Base-by-base conservation (phyloP, 2,113 vertebrate species). In the Aptenodytes forsteri region DNA sequence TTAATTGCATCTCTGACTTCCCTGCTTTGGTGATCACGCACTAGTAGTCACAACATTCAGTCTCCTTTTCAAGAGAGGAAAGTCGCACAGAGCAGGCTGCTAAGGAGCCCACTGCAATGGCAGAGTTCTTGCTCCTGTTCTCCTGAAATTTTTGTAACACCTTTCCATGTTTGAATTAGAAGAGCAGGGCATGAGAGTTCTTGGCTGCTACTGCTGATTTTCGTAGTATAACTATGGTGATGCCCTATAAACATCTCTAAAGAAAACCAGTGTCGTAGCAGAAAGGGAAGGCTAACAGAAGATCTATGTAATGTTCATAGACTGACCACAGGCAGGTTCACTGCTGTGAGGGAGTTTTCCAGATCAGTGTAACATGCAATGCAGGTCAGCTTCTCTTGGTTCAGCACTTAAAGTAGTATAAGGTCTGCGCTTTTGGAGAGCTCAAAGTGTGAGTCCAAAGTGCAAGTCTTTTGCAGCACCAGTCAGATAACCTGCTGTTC, bases 231-330 rank as follows among this genome's bases (percentile, higher is more conserved):
- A 14, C 20, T 36, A 1, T 11, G 26, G 20, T 5, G 16, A 4
- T 56, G 29, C 12, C 14, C 6, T 58, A 10, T 20, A 5, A 72
- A 25, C 4, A 4, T 8, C 16, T 75, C 22, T 42, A 3, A 34
- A 34, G 22, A 42, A 59, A 66, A 6, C 0, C 1, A 1, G 8
- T 9, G 22, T 36, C 1, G 0, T 4, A 49, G 36, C 40, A 46
- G 65, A 20, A 44, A 49, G 16, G 52, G 16, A 4, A 15, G 27
- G n/a, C 3, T 50, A 27, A 65, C 10, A 27, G 50, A 20, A 77
- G 25, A 17, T 7, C 36, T 34, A 3, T 6, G 69, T 11, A 2
- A 8, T 19, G 26, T 26, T 34, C 29, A 15, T 19, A 38, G 36
- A 3, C 11, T 30, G 46, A 38, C 17, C 47, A 5, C 3, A 14